Evolutionary conservation across 2,888 invertebrate species (phyloP).

Genomic region (Eupsilia transversa): DNA sequence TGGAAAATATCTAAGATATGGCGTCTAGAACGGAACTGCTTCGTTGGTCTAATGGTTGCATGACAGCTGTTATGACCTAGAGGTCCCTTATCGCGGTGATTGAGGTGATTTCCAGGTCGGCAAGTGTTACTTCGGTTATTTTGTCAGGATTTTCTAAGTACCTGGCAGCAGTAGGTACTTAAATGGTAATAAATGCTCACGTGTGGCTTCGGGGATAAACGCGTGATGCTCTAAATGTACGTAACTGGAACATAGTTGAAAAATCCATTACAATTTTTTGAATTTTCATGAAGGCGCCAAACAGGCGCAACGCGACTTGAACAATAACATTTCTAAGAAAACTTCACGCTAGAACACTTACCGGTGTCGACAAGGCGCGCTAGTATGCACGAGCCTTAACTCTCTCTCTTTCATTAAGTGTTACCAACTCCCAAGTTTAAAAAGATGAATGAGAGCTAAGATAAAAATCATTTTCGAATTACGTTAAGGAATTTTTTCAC

Average conservation of each 20-base stretch:
- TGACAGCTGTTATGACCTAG: neutral
- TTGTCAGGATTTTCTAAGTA: too few relatives aligned
- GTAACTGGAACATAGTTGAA: neutral
- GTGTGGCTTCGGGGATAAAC: neutral
- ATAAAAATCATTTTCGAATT: conserved; percentile 25
- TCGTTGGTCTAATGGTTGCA: neutral
- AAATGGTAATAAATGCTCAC: neutral
- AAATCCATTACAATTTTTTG: neutral
- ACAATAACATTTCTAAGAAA: too few relatives aligned
- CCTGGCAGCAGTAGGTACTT: neutral
- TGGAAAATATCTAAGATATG: neutral
- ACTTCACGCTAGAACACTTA: too few relatives aligned
- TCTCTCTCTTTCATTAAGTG: neutral
- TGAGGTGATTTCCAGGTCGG: neutral
- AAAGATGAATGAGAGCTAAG: neutral
- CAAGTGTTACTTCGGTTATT: neutral
- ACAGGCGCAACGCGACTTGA: too few relatives aligned
- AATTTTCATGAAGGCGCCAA: too few relatives aligned
- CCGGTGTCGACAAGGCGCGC: too few relatives aligned
- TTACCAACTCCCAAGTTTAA: neutral
- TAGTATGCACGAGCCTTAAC: too few relatives aligned
- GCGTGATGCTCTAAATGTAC: neutral
- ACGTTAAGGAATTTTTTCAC: conserved; percentile 41
- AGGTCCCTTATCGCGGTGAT: neutral
- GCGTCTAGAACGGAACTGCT: neutral